Evolutionary conservation across 2,113 vertebrate genomes (phyloP).

Genomic region (Leptosomus discolor): DNA sequence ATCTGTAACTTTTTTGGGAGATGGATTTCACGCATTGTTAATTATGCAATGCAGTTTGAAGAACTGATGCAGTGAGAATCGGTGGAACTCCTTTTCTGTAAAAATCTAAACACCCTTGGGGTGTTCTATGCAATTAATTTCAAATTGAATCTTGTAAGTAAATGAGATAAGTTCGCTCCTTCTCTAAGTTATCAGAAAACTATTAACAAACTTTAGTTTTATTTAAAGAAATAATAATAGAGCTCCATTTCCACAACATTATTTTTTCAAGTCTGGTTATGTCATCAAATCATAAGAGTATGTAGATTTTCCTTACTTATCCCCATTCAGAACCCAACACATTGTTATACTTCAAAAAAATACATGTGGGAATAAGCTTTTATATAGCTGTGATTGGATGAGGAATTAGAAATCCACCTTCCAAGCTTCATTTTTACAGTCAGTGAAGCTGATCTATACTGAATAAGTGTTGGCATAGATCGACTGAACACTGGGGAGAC

Average conservation of each 20-base stretch:
- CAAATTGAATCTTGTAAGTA: slow-evolving; percentile 52
- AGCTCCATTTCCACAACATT: slow-evolving; percentile 5
- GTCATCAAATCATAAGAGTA: not conserved
- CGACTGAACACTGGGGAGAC: not conserved
- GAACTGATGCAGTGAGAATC: slow-evolving; percentile 43
- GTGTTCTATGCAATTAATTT: slow-evolving; percentile 45
- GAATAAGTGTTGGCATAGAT: not conserved
- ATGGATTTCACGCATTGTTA: slow-evolving; percentile 66
- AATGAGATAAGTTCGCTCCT: slow-evolving; percentile 41
- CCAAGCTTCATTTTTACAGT: not conserved
- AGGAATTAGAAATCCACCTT: not conserved
- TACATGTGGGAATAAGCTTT: not conserved
- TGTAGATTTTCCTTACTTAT: not conserved
- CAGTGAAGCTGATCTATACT: not conserved
- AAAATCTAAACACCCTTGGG: slow-evolving; percentile 33
- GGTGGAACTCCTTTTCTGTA: not conserved
- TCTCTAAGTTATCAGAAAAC: slow-evolving; percentile 41
- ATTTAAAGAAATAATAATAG: slow-evolving; percentile 42
- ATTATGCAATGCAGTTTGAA: slow-evolving; percentile 51
- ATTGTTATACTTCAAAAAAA: not conserved
- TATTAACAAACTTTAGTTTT: slow-evolving; percentile 40
- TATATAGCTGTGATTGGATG: not conserved
- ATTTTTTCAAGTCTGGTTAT: slow-evolving; percentile 29
- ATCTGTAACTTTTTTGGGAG: slow-evolving; percentile 34
- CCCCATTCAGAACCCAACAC: not conserved